These are phyloP conservation scores for Lepidurus apus DNA, from an alignment of 1,140 invertebrate genomes.

Conservation along the genomic window DNA sequence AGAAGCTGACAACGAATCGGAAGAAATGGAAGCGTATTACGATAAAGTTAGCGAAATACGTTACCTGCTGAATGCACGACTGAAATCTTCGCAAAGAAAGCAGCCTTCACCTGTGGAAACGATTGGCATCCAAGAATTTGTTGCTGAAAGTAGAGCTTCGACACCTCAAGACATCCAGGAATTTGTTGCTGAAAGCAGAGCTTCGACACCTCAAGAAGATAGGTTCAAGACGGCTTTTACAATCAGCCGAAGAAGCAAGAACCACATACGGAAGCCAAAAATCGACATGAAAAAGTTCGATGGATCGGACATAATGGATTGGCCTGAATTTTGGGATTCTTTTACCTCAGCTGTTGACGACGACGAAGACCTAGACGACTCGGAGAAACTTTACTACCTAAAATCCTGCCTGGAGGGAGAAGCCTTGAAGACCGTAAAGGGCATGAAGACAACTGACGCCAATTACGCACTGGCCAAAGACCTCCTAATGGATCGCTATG, in stretches of 20 bases:
- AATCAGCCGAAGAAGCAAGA: background rate
- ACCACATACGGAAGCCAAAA: slow-evolving; percentile 25
- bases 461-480: slow-evolving; percentile 22
- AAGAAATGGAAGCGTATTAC: background rate
- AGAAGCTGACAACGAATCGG: background rate
- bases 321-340: slow-evolving; percentile 23
- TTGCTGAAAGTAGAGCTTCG: background rate
- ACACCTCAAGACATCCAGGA: too few relatives aligned
- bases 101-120: background rate
- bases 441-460: background rate
- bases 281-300: slow-evolving; percentile 13
- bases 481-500: background rate
- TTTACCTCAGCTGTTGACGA: slow-evolving; percentile 23
- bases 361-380: slow-evolving; percentile 12
- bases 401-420: slow-evolving; percentile 7
- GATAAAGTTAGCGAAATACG: background rate
- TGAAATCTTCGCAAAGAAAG: background rate
- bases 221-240: background rate
- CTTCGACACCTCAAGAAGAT: too few relatives aligned
- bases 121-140: background rate
- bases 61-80: background rate
- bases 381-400: slow-evolving; percentile 24
- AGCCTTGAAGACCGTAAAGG: slow-evolving; percentile 9
- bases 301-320: background rate
- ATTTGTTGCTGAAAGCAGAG: too few relatives aligned